These are phyloP conservation scores for Gymnoscopelus braueri DNA, from an alignment of 2,797 vertebrate genomes.

Conservation along the genomic window DNA sequence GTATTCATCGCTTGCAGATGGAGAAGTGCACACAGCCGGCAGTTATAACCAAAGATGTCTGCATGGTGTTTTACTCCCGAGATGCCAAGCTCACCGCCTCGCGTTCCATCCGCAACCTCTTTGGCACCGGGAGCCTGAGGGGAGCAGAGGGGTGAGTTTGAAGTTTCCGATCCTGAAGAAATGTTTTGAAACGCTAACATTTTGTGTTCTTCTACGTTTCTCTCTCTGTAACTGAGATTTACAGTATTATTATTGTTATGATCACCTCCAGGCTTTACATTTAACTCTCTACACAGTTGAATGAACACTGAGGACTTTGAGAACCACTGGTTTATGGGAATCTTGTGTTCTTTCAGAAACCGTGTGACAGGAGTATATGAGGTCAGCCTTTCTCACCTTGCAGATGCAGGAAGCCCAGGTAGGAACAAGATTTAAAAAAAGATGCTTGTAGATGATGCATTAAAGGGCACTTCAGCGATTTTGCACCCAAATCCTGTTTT, in stretches of 20 bases:
- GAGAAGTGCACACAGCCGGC: slow-evolving; percentile 95
- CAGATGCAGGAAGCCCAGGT: slow-evolving; percentile 90
- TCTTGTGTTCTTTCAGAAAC: slow-evolving; percentile 79
- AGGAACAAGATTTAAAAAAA: slow-evolving; percentile 12
- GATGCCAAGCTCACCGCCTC: slow-evolving; percentile 94
- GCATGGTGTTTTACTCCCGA: slow-evolving; percentile 97
- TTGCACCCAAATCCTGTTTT: too few relatives aligned
- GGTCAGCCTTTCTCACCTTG: slow-evolving; percentile 87
- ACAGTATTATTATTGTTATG: neutral
- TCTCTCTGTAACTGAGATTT: neutral
- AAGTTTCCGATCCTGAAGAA: neutral
- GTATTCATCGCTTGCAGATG: slow-evolving; percentile 81
- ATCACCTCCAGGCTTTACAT: neutral
- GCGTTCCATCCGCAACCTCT: slow-evolving; percentile 93
- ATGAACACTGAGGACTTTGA: too few relatives aligned
- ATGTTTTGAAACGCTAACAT: neutral
- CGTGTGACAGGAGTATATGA: slow-evolving; percentile 91
- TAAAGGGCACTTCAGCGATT: neutral
- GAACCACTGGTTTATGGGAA: neutral
- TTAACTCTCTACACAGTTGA: too few relatives aligned
- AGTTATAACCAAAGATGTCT: slow-evolving; percentile 96
- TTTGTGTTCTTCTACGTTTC: neutral
- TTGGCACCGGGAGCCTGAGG: slow-evolving; percentile 90
- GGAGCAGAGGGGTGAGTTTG: slow-evolving; percentile 88
- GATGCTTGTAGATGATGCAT: neutral